Evolutionary conservation across 2,113 vertebrate species (phyloP), one percentile per base, ranked within the genome.

Genomic region (Crotalus viridis): DNA sequence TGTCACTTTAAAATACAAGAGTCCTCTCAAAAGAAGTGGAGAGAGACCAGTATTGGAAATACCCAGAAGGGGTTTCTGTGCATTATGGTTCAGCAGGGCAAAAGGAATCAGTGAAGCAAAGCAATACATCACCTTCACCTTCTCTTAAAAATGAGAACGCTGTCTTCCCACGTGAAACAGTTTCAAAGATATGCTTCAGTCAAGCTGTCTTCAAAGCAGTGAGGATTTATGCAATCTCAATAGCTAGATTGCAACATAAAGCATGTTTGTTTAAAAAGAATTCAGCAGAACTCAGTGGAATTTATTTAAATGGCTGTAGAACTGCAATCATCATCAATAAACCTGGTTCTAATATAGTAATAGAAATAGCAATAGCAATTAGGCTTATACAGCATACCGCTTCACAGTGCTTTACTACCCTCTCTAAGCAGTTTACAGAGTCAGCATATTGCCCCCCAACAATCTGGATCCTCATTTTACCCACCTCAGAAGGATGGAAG

Each of bases 1-100:
- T 91, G 89, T 95, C 92, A 90, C 96, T 89, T 94, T 94, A 92
- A 95, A 96, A 92, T 93, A 92, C 24, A 90, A 9, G 56, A 9
- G 24, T 46, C 74, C 33, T 81, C 17, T 81, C 17, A 81, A 19
- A 81, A 43, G 33, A 81, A 39, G 33, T 9, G 74, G 74, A 9
- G 74, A 33, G 74, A 9, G 33, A 39, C 13, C 17, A 21, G 1
- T 33, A 39, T 21, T 81, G 39, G 74, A 81, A 81, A 81, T 21
- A 81, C 33, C 74, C 74, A 43, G 69, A 81, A 39, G 33, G 33
- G 33, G 33, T 33, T 81, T 81, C 17, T 3, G 74, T 81, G 74
- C 33, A 81, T 39, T 21, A 39, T 21, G 69, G 33, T 39, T 81
- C 69, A 81, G 33, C 17, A 81, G 74, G 17, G 33, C 74, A 81